These are phyloP conservation scores for Motacilla tschutschensis DNA, from an alignment of 2,113 vertebrate species.

Conservation along the genomic window DNA sequence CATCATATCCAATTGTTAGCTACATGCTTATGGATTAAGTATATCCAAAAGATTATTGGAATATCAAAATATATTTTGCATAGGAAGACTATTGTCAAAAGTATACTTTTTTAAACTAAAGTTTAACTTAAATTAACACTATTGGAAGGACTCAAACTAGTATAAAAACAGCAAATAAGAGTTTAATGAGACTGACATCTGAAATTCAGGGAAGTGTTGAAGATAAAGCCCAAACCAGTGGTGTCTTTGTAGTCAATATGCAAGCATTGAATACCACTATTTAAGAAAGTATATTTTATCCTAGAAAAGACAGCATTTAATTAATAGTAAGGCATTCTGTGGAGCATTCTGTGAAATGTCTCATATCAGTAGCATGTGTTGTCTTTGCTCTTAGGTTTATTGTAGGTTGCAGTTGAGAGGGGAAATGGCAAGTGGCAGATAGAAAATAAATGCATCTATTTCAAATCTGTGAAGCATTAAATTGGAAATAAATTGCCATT, in stretches of 20 bases:
- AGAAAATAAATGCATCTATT: not conserved
- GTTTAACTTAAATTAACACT: not conserved
- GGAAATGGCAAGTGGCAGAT: not conserved
- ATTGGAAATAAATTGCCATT: constrained; percentile 7
- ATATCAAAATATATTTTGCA: not conserved
- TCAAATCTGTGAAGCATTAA: constrained; percentile 8
- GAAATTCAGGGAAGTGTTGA: not conserved
- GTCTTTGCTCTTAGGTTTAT: not conserved
- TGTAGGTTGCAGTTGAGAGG: not conserved
- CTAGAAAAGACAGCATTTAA: not conserved
- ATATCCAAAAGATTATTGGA: not conserved
- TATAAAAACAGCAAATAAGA: not conserved
- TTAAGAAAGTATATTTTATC: not conserved
- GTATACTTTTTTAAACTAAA: not conserved
- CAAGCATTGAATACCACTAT: not conserved
- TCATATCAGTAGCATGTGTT: not conserved
- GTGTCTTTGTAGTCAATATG: not conserved
- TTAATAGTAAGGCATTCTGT: not conserved
- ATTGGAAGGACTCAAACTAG: not conserved
- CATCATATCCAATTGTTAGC: not conserved
- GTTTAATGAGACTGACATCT: not conserved
- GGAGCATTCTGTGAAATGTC: not conserved
- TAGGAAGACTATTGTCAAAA: not conserved
- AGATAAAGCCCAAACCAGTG: not conserved
- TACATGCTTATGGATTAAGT: not conserved